Evolutionary conservation across 1,140 invertebrate genomes (phyloP).

Genomic region (Calosoma granatense): DNA sequence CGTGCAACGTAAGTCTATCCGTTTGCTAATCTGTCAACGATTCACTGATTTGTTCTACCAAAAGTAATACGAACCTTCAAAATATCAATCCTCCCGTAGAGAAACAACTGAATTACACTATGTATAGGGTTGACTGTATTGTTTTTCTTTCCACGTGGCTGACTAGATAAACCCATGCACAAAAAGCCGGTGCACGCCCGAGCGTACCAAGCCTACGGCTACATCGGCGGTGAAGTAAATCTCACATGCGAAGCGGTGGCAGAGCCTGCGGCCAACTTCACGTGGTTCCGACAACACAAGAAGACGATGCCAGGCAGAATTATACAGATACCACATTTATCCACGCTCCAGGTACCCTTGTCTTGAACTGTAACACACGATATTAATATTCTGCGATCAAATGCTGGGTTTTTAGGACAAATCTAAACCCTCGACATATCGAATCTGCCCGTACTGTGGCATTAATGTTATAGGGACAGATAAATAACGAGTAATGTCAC

Average conservation of each 20-base stretch:
- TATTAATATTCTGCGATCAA: background rate
- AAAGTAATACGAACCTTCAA: no score
- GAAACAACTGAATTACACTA: no score
- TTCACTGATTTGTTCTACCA: no score
- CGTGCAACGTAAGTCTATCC: conserved; percentile 41
- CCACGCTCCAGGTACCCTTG: background rate
- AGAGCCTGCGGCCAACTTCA: conserved; percentile 41
- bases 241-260: conserved; percentile 41
- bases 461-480: background rate
- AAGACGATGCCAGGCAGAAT: conserved; percentile 14
- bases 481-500: background rate
- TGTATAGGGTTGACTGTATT: no score
- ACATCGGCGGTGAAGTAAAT: conserved; percentile 37
- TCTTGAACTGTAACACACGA: background rate
- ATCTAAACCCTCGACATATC: no score
- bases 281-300: conserved; percentile 37
- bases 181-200: background rate
- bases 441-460: no score
- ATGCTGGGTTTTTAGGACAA: background rate
- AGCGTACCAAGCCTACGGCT: conserved; percentile 15
- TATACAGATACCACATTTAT: conserved; percentile 10
- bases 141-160: no score
- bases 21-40: no score
- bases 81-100: no score
- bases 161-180: conserved; percentile 21